Evolutionary conservation across 2,113 vertebrate species (phyloP), one percentile per base, ranked within the genome.

Genomic region (Arothron firmamentum): DNA sequence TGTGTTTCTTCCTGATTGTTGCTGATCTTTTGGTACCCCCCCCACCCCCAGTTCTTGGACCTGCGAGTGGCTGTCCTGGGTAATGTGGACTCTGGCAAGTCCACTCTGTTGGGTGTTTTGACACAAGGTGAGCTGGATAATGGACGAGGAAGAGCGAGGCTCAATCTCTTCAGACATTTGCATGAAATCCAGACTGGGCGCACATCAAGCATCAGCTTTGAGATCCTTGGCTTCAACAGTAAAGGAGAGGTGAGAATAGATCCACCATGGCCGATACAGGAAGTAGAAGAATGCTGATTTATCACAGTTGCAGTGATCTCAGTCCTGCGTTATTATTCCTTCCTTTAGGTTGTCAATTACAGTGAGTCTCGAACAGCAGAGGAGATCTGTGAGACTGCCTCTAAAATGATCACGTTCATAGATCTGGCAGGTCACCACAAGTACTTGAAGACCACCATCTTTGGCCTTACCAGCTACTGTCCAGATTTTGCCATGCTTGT

Each of bases 341-440:
- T 65, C 49, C 41, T 2, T 12, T 50, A 99, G 96, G 95, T 98
- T 80, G 94, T 99, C 70, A 99, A 99, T 90, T 99, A 99, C 90
- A 99, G 96, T 0, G 97, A 97, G 74, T 99, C 97, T 46, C 89
- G 96, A 59, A 99, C 96, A 17, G 94, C 96, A 48, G 97, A 99
- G 78, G 94, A 98, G 72, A 99, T 99, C 84, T 99, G 97, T 62
- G 97, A 99, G 89, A 96, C 93, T 71, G 96, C 96, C 63, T 99
- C 97, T 70, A 99, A 99, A 87, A 99, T 99, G 97, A 98, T 99
- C 88, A 99, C 97, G 38, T 99, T 99, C 85, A 98, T 99, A 31
- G 97, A 99, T 79, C 88, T 99, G 82, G 97, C 97, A 2, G 97
- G 97, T 51, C 97, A 99, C 86, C 97, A 99, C 87, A 99, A 99